phyloP scores from a whole-genome alignment of 2,888 invertebrate species.

The Platycheirus rosarum region DNA sequence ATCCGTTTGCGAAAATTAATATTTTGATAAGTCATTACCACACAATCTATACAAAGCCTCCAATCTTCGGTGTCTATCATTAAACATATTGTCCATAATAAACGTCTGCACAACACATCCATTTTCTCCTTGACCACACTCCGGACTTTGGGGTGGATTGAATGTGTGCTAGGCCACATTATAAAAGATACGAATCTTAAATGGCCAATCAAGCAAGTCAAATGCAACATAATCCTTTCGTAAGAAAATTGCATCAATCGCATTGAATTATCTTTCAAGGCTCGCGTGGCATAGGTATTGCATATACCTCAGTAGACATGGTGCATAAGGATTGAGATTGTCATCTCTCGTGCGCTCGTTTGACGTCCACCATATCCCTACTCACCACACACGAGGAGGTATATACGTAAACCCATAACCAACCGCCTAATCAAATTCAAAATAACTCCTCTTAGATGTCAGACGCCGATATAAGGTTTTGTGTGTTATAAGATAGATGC shows the following conservation, averaged over 20 bases:
- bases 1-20: constrained; percentile 16
- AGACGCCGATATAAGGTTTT: constrained; percentile 59
- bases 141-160: neutral
- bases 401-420: constrained; percentile 8
- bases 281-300: neutral
- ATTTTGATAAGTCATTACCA: constrained; percentile 24
- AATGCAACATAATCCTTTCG: constrained; percentile 60
- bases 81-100: constrained; percentile 40
- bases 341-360: constrained; percentile 41
- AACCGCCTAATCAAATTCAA: constrained; percentile 51
- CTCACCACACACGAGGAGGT: constrained; percentile 27
- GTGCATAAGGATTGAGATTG: constrained; percentile 60
- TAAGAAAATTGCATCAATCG: constrained; percentile 63
- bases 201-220: constrained; percentile 55
- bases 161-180: neutral
- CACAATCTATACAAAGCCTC: neutral
- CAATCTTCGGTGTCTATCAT: constrained; percentile 8
- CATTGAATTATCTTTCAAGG: constrained; percentile 57
- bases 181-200: constrained; percentile 60
- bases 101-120: constrained; percentile 32
- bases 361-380: neutral
- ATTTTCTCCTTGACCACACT: constrained; percentile 17
- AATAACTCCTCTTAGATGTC: constrained; percentile 65
- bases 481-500: constrained; percentile 63
- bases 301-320: constrained; percentile 34